Base-by-base conservation (phyloP, 2,888 invertebrate species). In the Heteromyza rotundicornis region DNA sequence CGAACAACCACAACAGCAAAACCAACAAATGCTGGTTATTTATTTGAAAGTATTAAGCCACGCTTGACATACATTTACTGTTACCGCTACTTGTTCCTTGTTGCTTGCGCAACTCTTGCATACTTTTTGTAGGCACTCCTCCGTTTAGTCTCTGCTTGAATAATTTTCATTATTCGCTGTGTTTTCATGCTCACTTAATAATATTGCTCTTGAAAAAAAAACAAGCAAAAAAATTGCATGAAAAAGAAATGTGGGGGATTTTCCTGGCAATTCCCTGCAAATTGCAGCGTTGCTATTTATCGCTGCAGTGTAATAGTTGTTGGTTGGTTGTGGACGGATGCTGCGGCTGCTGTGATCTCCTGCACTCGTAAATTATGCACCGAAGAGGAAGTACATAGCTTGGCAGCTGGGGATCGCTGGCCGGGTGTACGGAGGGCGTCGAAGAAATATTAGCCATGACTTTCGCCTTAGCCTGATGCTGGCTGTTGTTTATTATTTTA, bases 401-500 rank as follows among this genome's bases (percentile, higher is more conserved):
- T n/a, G n/a, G n/a, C n/a, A n/a, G n/a, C n/a, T n/a, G n/a, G n/a
- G n/a, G n/a, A n/a, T n/a, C n/a, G n/a, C n/a, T n/a, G n/a, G n/a
- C n/a, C n/a, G n/a, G n/a, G n/a, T n/a, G n/a, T n/a, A n/a, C n/a
- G n/a, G n/a, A n/a, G n/a, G n/a, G n/a, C n/a, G n/a, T n/a, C n/a
- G n/a, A n/a, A n/a, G n/a, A n/a, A n/a, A n/a, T n/a, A n/a, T 60
- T 55, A 36, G 50, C 40, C 3, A n/a, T 40, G 40, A 40, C 47
- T 47, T 47, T 19, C 20, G 20, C 19, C 20, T 17, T 22, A 57
- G 27, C 22, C 50, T 50, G 50, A 24, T 50, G 50, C 35, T 50
- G 35, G 23, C 40, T 40, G 24, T 57, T 57, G 55, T 60, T 60
- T 60, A 60, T 60, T 60, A 50, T 60, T 60, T 60, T 24, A 50